These are phyloP conservation scores for Drosophila sp. DNA, from an alignment of 1,140 invertebrate genomes.

Conservation along the genomic window DNA sequence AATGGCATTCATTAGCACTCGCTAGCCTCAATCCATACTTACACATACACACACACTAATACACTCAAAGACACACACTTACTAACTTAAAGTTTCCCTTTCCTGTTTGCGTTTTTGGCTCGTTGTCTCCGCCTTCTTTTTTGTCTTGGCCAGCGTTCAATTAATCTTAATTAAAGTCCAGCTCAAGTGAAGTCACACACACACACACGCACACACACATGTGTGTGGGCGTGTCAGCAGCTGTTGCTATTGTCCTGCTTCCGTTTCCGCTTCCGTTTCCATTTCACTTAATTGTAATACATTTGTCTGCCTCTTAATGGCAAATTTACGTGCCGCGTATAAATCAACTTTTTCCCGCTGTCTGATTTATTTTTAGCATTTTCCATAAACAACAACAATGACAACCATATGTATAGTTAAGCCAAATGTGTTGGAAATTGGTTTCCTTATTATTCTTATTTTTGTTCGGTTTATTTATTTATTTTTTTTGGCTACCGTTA, in stretches of 20 bases:
- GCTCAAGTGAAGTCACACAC: constrained; percentile 43
- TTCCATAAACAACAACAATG: constrained; percentile 30
- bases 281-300: constrained; percentile 80
- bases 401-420: constrained; percentile 36
- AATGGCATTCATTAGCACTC: constrained; percentile 64
- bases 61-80: constrained; percentile 15
- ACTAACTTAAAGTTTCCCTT: constrained; percentile 39
- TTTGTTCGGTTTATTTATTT: not conserved
- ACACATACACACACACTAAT: constrained; percentile 24
- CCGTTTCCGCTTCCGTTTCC: constrained; percentile 7
- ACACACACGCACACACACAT: not conserved
- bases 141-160: constrained; percentile 59
- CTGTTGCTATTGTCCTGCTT: constrained; percentile 61
- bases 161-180: constrained; percentile 80
- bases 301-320: constrained; percentile 78
- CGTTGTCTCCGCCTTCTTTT: not conserved
- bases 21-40: not conserved
- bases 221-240: constrained; percentile 48
- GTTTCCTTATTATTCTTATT: constrained; percentile 27
- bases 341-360: constrained; percentile 73
- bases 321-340: constrained; percentile 77
- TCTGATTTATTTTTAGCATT: constrained; percentile 71
- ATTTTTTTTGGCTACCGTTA: constrained; percentile 40
- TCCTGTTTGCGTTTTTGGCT: constrained; percentile 13
- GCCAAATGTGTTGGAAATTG: constrained; percentile 61